A percentile compares a stretch with the other conserved stretches of the same genome.
These are phyloP conservation scores for Meghimatium bilineatum DNA, from an alignment of 2,888 invertebrate species.

Conservation along the genomic window DNA sequence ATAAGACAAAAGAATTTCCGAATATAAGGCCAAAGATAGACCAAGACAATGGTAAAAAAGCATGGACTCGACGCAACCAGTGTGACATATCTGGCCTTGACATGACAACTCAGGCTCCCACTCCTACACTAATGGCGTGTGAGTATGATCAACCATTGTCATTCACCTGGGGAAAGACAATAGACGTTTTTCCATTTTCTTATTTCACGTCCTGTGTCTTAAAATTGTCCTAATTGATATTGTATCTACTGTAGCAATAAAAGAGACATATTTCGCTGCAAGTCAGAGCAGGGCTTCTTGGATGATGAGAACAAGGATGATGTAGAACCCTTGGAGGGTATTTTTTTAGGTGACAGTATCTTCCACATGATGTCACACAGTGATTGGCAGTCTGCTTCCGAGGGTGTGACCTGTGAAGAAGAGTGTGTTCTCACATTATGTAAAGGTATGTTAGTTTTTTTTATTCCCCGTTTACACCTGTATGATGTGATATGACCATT, in stretches of 20 bases:
- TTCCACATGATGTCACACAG: conserved; percentile 49
- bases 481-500: too few relatives aligned
- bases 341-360: conserved; percentile 53
- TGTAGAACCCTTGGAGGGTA: conserved; percentile 30
- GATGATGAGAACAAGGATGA: conserved; percentile 52
- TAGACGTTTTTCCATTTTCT: not conserved
- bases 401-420: conserved; percentile 33
- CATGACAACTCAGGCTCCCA: too few relatives aligned
- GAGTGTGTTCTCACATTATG: conserved; percentile 8
- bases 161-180: too few relatives aligned
- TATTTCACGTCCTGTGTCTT: not conserved
- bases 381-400: conserved; percentile 44
- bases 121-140: too few relatives aligned
- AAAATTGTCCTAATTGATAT: not conserved
- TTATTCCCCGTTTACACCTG: too few relatives aligned
- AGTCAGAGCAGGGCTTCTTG: conserved; percentile 85
- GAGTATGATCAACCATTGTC: too few relatives aligned
- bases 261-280: conserved; percentile 92
- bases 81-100: too few relatives aligned
- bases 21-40: too few relatives aligned
- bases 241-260: conserved; percentile 85
- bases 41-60: too few relatives aligned
- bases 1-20: too few relatives aligned
- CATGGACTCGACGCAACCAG: too few relatives aligned
- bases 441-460: conserved; percentile 20